Conservation (phyloP, 2,113 vertebrate species). For the Limanda limanda region DNA sequence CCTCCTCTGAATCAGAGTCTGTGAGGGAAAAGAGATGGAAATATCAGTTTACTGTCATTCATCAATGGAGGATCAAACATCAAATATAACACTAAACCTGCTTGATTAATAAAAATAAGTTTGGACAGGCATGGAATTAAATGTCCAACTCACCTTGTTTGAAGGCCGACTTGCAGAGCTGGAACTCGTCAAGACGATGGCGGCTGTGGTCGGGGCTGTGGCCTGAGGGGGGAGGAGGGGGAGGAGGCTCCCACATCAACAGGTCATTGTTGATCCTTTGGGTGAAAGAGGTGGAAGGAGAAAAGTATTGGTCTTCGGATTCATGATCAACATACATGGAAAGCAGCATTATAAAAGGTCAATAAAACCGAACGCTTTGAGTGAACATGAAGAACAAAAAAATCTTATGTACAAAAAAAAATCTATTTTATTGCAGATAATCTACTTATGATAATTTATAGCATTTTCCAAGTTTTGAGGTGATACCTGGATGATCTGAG, state of each 20-base stretch:
- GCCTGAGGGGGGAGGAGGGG: conserved; percentile 52
- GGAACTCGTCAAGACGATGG: conserved; percentile 81
- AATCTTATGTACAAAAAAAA: too few species aligned
- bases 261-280: conserved; percentile 92
- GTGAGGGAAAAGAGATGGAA: conserved; percentile 4
- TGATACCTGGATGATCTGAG: neutral
- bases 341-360: too few species aligned
- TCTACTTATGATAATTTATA: too few species aligned
- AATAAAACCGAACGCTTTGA: too few species aligned
- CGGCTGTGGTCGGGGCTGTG: conserved; percentile 53
- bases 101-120: neutral
- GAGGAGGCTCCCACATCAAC: conserved; percentile 89
- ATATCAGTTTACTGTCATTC: neutral
- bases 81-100: conserved; percentile 19
- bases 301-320: conserved; percentile 18
- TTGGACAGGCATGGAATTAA: neutral
- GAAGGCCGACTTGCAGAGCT: conserved; percentile 93
- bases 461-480: neutral
- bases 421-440: too few species aligned
- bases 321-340: neutral
- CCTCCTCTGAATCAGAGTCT: conserved; percentile 93
- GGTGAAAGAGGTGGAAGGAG: neutral
- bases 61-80: neutral
- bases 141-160: conserved; percentile 83
- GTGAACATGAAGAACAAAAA: too few species aligned